Evolutionary conservation across 2,113 vertebrate genomes (phyloP).

Genomic region (Chelonoidis abingdonii): DNA sequence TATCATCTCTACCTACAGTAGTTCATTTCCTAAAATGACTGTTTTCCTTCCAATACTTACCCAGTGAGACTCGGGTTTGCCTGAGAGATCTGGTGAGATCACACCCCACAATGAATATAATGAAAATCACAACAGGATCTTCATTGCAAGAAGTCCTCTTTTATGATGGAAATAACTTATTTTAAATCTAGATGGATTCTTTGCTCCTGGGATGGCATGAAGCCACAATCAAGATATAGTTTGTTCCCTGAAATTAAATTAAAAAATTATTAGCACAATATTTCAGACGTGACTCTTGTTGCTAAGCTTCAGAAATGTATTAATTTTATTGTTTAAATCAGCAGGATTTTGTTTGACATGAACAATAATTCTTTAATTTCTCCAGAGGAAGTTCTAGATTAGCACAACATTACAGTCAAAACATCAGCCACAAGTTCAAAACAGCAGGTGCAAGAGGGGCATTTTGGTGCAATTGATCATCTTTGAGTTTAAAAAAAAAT

Average conservation of each 20-base stretch:
- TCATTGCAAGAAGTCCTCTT: neutral
- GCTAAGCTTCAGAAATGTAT: neutral
- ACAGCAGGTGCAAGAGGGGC: neutral
- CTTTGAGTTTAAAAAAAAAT: neutral
- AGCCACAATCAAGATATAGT: neutral
- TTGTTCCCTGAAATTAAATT: neutral
- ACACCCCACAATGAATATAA: neutral
- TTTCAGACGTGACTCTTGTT: neutral
- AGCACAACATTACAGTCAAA: neutral
- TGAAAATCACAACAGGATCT: neutral
- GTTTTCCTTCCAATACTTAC: neutral
- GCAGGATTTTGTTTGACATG: neutral
- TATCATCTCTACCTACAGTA: neutral
- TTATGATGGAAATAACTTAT: neutral
- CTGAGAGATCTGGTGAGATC: neutral
- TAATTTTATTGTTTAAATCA: neutral
- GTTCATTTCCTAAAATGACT: neutral
- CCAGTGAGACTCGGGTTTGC: neutral
- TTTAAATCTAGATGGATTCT: neutral
- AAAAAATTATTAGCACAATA: neutral
- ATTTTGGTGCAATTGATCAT: neutral
- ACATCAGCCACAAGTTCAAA: conserved; percentile 22
- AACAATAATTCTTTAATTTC: neutral
- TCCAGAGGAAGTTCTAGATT: neutral
- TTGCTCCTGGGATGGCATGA: neutral